Conservation (phyloP, 2,113 vertebrate genomes). For the Hippotragus niger region DNA sequence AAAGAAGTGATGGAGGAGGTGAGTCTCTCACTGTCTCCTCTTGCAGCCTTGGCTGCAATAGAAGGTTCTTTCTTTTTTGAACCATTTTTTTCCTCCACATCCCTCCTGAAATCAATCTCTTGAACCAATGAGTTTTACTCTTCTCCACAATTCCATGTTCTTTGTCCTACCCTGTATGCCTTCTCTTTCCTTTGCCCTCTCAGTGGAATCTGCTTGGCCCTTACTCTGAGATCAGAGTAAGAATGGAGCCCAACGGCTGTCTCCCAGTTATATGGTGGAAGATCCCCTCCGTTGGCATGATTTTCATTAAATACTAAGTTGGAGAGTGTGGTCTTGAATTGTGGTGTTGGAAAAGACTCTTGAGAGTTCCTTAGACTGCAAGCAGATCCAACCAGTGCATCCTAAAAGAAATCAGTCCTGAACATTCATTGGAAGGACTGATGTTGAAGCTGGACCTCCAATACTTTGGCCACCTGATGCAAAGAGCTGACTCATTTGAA, state of each 20-base stretch:
- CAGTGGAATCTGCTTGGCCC: background rate
- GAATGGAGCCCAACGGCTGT: background rate
- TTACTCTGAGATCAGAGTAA: background rate
- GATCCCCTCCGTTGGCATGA: rapidly evolving
- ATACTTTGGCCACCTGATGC: background rate
- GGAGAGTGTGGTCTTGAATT: background rate
- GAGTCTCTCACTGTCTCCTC: background rate
- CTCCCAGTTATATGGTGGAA: background rate
- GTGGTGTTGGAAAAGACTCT: background rate
- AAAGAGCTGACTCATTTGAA: background rate
- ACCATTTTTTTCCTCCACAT: background rate
- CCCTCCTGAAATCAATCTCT: background rate
- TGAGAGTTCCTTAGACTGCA: background rate
- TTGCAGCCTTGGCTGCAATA: background rate
- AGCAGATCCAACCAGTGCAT: background rate
- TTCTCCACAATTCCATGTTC: background rate
- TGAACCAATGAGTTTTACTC: background rate
- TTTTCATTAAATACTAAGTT: background rate
- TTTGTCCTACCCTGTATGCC: background rate
- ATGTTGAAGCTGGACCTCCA: background rate
- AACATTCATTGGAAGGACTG: background rate
- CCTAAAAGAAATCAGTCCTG: background rate
- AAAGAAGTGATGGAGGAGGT: background rate
- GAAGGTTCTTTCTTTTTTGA: background rate
- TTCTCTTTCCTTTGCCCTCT: background rate